Conservation (phyloP, 2,113 vertebrate species). For the Sapayoa aenigma region DNA sequence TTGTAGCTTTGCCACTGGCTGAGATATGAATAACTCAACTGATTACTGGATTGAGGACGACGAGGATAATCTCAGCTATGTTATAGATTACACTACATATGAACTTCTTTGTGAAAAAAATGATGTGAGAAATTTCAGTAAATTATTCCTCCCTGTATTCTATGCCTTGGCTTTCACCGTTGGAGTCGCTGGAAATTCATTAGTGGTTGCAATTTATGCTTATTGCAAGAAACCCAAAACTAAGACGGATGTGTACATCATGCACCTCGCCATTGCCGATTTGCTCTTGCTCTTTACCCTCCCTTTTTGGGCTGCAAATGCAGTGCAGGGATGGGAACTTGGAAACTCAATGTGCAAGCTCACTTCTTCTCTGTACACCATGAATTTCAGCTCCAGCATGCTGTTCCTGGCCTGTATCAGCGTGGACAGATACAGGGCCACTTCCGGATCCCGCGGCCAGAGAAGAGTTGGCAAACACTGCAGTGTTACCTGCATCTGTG, state of each 20-base stretch:
- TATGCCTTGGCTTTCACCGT: conserved; percentile 78
- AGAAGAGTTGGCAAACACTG: conserved; percentile 33
- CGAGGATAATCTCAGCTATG: conserved; percentile 68
- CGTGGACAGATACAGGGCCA: conserved; percentile 82
- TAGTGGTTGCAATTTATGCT: conserved; percentile 83
- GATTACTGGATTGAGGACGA: conserved; percentile 70
- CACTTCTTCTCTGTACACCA: conserved; percentile 81
- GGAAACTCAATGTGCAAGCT: conserved; percentile 83
- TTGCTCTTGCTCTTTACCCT: conserved; percentile 87
- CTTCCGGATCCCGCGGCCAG: not conserved
- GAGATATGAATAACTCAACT: conserved; percentile 61
- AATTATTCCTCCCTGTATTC: conserved; percentile 83
- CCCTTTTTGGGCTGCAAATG: conserved; percentile 88
- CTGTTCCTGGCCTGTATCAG: conserved; percentile 91
- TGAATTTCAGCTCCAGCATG: conserved; percentile 92
- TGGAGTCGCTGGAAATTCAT: conserved; percentile 84
- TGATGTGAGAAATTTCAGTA: conserved; percentile 82
- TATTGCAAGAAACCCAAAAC: conserved; percentile 86
- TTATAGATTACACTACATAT: conserved; percentile 82
- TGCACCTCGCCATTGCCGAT: conserved; percentile 88
- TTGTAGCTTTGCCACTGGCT: conserved; percentile 53
- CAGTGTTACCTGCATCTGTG: conserved; percentile 62
- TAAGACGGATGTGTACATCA: conserved; percentile 83
- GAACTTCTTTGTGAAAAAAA: conserved; percentile 83
- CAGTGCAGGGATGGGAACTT: conserved; percentile 85